Base-by-base conservation (phyloP, 53 echinoderm and acorn worm genomes). In the Zoroaster sp. region DNA sequence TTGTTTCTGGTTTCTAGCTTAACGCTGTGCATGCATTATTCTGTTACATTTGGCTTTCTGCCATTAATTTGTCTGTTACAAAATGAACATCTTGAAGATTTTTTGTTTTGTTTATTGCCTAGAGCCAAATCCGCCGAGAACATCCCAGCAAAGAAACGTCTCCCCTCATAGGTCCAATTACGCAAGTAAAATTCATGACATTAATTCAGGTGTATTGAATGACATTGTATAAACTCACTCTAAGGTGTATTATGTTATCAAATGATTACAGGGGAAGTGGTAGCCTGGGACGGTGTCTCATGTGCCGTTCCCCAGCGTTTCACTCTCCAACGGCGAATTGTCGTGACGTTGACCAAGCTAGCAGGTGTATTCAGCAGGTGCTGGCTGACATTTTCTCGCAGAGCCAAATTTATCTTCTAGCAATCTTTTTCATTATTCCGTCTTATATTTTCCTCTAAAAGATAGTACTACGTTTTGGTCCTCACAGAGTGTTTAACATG, bases 171-270 rank as follows among this genome's bases (percentile, higher is more conserved):
- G 43, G 31, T 71, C 71, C 70, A 36, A 52, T 85, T 85, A 69
- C 85, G 70, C 85, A 69, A 35, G 51, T 46, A 46, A 38, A 42
- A 85, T 42, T 32, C 70, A 28, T 70, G 85, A 85, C 85, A 85
- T 85, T 85, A 85, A 85, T 85, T 85, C 71, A 71, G 70, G 85
- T 69, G 85, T 85, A 85, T 85, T 85, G 85, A 36, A 71, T 85
- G 85, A 45, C 85, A 35, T 49, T 85, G 85, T 71, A 85, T 85
- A 69, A 85, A 85, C 85, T 71, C 85, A 36, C 71, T 23, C 35
- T 21, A 71, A 39, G 72, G 85, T 85, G 85, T 85, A 85, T 85
- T 85, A 85, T 85, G 85, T 72, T 85, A 85, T 85, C 85, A 70
- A 51, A 85, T 85, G 85, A 85, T 85, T 85, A 71, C 36, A 37